phyloP scores from a whole-genome alignment of 35 echinoderm and acorn worm species.

The Lytechinus pictus region DNA sequence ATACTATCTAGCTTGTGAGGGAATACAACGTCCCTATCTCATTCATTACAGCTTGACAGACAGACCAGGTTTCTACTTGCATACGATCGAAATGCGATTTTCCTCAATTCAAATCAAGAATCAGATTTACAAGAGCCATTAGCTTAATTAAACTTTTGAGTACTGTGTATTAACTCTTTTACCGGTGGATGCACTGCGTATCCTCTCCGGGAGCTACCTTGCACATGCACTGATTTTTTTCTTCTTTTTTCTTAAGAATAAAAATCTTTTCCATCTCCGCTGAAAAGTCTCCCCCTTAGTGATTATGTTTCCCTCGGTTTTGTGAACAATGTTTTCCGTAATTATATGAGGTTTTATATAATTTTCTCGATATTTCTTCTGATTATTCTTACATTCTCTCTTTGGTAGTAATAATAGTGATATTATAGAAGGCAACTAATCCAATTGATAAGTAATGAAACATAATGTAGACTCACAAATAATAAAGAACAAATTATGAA shows the following conservation, averaged over 20 bases:
- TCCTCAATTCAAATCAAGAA: slow-evolving; percentile 63
- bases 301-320: no score
- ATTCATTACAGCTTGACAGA: slow-evolving; percentile 4
- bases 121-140: slow-evolving; percentile 65
- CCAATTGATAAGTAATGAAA: no score
- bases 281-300: no score
- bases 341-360: no score
- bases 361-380: no score
- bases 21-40: slow-evolving; percentile 15
- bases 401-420: no score
- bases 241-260: background rate
- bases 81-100: slow-evolving; percentile 68
- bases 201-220: background rate
- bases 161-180: slow-evolving; percentile 28
- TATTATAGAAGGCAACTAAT: no score
- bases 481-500: no score
- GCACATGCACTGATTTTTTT: background rate
- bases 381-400: no score
- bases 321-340: no score
- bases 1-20: background rate
- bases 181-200: background rate
- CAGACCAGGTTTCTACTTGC: slow-evolving; percentile 14
- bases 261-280: no score
- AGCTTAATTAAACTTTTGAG: slow-evolving; percentile 59
- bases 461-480: no score